A percentile compares a stretch with the other conserved stretches of the same genome.
Evolutionary conservation across 2,888 invertebrate genomes (phyloP).

Genomic region (Torymus tubicola): DNA sequence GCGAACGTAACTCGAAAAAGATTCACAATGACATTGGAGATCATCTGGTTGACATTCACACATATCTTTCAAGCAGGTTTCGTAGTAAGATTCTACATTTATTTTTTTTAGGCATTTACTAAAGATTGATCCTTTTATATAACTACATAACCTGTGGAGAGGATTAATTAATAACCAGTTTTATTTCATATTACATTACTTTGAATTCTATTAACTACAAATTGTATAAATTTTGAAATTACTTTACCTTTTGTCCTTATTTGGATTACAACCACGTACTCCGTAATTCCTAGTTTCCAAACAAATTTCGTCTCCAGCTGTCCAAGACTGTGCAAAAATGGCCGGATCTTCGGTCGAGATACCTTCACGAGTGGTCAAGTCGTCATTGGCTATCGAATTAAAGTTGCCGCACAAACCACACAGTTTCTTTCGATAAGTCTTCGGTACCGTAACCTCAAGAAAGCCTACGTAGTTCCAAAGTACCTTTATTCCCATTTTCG

Average conservation of each 20-base stretch:
- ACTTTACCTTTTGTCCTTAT: slow-evolving; percentile 70
- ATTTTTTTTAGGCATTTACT: slow-evolving; percentile 87
- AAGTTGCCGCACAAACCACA: slow-evolving; percentile 98
- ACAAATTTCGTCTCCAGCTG: slow-evolving; percentile 73
- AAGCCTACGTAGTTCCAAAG: slow-evolving; percentile 96
- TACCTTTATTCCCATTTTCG: slow-evolving; percentile 87
- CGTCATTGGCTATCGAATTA: slow-evolving; percentile 90
- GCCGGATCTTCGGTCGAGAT: slow-evolving; percentile 81
- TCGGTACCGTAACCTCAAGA: slow-evolving; percentile 88
- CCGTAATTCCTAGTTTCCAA: slow-evolving; percentile 37
- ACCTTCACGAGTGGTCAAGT: slow-evolving; percentile 86
- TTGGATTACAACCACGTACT: slow-evolving; percentile 57
- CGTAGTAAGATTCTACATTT: slow-evolving; percentile 88
- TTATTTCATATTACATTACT: neutral
- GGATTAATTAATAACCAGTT: too few species aligned
- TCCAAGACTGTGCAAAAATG: slow-evolving; percentile 92
- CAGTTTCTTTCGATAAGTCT: slow-evolving; percentile 84
- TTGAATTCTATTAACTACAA: neutral
- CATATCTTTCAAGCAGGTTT: slow-evolving; percentile 91
- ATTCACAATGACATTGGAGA: slow-evolving; percentile 88
- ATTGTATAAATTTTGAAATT: neutral
- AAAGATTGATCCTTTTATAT: slow-evolving; percentile 77
- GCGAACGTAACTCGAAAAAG: slow-evolving; percentile 91
- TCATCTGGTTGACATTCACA: slow-evolving; percentile 89
- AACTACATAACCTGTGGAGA: slow-evolving; percentile 44